These are phyloP conservation scores for Etheostoma perlongum DNA, from an alignment of 2,797 vertebrate species.

Conservation along the genomic window DNA sequence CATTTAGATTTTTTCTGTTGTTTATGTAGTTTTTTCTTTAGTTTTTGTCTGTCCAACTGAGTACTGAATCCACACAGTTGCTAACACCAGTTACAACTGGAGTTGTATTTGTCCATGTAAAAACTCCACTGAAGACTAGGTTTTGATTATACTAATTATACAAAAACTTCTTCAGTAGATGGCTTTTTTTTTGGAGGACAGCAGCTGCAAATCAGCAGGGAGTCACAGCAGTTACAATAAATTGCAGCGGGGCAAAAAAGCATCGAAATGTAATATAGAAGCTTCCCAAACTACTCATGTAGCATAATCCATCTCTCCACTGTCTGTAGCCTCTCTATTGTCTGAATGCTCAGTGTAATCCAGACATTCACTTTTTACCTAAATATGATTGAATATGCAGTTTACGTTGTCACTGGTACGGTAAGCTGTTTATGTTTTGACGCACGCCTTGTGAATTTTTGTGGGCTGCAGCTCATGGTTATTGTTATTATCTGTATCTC, in stretches of 20 bases:
- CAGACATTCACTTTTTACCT: constrained; percentile 13
- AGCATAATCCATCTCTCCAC: constrained; percentile 30
- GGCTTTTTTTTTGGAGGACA: constrained; percentile 30
- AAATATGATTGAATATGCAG: constrained; percentile 7
- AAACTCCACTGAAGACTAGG: constrained; percentile 6
- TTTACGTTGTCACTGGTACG: neutral
- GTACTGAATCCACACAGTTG: neutral
- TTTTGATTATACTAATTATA: constrained; percentile 25
- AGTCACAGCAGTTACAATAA: constrained; percentile 32
- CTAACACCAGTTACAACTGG: constrained; percentile 13
- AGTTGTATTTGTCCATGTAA: constrained; percentile 24
- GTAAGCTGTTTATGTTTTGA: constrained; percentile 14
- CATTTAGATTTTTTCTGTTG: constrained; percentile 24
- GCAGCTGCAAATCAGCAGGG: constrained; percentile 44
- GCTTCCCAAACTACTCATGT: constrained; percentile 21
- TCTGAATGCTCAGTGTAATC: constrained; percentile 32
- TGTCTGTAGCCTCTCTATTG: neutral
- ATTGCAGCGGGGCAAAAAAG: constrained; percentile 8
- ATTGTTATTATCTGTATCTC: neutral
- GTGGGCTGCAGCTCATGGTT: neutral
- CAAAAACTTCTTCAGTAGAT: constrained; percentile 23
- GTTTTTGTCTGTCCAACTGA: constrained; percentile 22
- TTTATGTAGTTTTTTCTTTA: constrained; percentile 11
- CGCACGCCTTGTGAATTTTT: neutral
- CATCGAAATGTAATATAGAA: neutral